These are phyloP conservation scores for Sesamia inferens DNA, from an alignment of 2,888 invertebrate genomes.

Conservation along the genomic window DNA sequence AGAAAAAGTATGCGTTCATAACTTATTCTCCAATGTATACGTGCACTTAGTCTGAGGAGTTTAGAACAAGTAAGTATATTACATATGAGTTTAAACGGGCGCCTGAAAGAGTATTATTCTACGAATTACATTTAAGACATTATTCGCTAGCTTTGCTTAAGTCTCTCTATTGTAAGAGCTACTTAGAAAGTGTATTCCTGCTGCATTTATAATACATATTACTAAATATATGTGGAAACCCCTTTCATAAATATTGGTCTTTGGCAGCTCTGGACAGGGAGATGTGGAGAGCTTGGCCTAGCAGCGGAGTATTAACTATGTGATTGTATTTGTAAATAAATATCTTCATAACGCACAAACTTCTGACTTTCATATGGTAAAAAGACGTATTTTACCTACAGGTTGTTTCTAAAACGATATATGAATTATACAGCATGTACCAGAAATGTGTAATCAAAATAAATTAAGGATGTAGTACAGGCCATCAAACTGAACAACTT, in stretches of 20 bases:
- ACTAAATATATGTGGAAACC: background rate
- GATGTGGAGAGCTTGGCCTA: no score
- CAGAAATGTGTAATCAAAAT: background rate
- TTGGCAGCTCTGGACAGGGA: no score
- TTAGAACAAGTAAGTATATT: no score
- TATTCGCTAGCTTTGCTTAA: conserved; percentile 26
- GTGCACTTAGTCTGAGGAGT: background rate
- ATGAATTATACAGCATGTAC: conserved; percentile 11
- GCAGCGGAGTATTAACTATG: background rate
- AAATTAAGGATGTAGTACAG: background rate
- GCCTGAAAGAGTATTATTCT: conserved; percentile 37
- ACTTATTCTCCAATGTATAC: background rate
- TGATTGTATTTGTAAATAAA: background rate
- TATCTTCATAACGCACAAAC: conserved; percentile 15
- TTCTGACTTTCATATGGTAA: background rate
- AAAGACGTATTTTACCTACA: conserved; percentile 7
- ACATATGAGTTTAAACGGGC: background rate
- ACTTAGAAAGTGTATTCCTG: background rate
- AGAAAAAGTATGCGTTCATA: background rate
- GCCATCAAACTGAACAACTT: background rate
- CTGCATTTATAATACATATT: background rate
- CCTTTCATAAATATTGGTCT: no score
- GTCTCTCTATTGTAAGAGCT: conserved; percentile 8
- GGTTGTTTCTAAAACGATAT: conserved; percentile 32
- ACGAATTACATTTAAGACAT: conserved; percentile 43